Percentiles rank a stretch among this genome's conserved stretches.
These are phyloP conservation scores for Sinocyclocheilus anophthalmus DNA, from an alignment of 2,113 vertebrate species.

Conservation along the genomic window DNA sequence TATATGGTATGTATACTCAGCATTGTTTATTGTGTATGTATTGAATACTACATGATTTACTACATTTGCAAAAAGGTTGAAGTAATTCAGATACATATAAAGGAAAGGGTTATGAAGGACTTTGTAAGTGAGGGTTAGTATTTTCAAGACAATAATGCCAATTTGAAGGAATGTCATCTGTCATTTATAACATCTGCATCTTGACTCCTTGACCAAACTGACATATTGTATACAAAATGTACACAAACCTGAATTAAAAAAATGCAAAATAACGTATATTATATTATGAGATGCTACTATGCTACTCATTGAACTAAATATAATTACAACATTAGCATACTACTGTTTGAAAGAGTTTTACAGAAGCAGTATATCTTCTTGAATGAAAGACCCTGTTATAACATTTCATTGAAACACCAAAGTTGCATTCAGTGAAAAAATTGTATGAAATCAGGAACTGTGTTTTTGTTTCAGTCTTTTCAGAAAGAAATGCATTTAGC, in stretches of 20 bases:
- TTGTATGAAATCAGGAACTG: neutral
- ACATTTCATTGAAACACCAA: neutral
- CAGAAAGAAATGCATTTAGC: neutral
- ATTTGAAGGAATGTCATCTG: neutral
- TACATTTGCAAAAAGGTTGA: neutral
- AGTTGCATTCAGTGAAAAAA: neutral
- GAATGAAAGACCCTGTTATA: neutral
- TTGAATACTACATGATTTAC: neutral
- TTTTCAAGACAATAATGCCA: neutral
- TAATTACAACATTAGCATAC: neutral
- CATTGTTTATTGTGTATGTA: neutral
- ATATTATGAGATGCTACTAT: neutral
- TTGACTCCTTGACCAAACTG: neutral
- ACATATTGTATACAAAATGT: neutral
- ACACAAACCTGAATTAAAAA: neutral
- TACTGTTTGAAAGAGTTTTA: neutral
- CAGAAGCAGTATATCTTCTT: neutral
- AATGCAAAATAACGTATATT: neutral
- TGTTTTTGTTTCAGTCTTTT: constrained; percentile 16
- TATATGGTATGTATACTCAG: neutral
- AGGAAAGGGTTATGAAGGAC: neutral
- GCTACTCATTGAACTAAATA: neutral
- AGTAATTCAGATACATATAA: neutral
- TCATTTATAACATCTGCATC: neutral
- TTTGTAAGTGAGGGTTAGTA: neutral